Base-by-base conservation (phyloP, 2,888 invertebrate genomes). In the Yponomeuta evonymella region DNA sequence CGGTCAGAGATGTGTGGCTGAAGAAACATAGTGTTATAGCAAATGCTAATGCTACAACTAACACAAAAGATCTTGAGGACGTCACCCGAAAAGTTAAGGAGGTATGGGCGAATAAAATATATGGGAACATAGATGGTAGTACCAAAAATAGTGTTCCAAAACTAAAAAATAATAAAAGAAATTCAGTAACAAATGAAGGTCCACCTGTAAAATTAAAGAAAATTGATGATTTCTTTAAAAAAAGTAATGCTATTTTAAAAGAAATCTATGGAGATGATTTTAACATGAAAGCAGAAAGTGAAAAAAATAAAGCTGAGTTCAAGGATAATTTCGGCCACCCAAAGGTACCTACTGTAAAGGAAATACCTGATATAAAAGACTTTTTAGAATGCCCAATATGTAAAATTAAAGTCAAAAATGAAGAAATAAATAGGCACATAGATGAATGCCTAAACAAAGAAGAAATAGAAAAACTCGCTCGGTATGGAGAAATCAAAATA, bases 351-450 rank as follows among this genome's bases (percentile, higher is more conserved):
- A 77, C 82, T 73, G 83, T 83, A 23, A 71, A 70, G 58, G 69
- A 43, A 43, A 43, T 43, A 43, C 73, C 74, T 48, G 76, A 79
- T 64, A 62, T 70, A 11, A 73, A 79, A 30, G 74, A 80, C 72
- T 86, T 70, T 65, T 51, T 48, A 48, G 68, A 68, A 23, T 94
- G 94, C 79, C 93, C 93, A 10, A 81, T 93, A 71, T 94, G 94
- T 78, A 83, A 81, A 73, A 69, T 71, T 11, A 81, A 83, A 76
- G 76, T 93, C 48, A 76, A 75, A 64, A 79, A 76, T 72, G 75
- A 75, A 67, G 76, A 82, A 73, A 90, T 94, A 73, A 92, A 93
- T 74, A 77, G 72, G 67, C 93, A 93, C 78, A 76, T 92, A 75
- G 90, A 92, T 79, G 88, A 89, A 79, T 93, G 93, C 78, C 78